Conservation (phyloP, 2,888 invertebrate genomes). For the Pseudococcus longispinus region DNA sequence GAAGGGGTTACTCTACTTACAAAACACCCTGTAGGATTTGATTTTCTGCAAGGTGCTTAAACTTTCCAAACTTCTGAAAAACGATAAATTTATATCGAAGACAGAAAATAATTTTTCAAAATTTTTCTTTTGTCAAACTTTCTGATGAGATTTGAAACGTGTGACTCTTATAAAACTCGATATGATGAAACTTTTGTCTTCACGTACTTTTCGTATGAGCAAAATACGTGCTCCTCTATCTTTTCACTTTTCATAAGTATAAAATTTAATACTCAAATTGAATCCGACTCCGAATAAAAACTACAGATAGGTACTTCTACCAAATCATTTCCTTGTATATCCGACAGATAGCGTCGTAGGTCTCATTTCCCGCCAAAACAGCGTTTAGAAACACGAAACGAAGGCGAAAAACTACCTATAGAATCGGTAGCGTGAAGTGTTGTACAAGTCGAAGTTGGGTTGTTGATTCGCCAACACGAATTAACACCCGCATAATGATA, state of each 20-base stretch:
- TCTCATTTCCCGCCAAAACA: neutral
- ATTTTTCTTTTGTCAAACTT: neutral
- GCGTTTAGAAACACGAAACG: neutral
- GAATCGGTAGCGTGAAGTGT: neutral
- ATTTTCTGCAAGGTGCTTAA: neutral
- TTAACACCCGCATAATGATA: constrained; percentile 35
- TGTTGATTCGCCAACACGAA: constrained; percentile 23
- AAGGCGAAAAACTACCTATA: neutral
- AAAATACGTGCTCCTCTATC: neutral
- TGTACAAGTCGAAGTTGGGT: neutral
- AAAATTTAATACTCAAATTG: neutral
- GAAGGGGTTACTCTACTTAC: no score
- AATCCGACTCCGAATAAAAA: neutral
- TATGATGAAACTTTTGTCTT: neutral
- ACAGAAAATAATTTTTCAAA: neutral
- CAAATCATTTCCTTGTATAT: neutral
- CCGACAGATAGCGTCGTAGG: neutral
- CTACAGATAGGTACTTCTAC: no score
- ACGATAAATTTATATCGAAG: neutral
- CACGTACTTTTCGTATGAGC: no score
- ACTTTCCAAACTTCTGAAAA: neutral
- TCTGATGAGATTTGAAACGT: neutral
- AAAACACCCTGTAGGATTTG: no score
- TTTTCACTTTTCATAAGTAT: neutral
- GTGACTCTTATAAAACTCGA: neutral